These are phyloP conservation scores for Gryon sp. DNA, from an alignment of 1,140 invertebrate species.

Conservation along the genomic window DNA sequence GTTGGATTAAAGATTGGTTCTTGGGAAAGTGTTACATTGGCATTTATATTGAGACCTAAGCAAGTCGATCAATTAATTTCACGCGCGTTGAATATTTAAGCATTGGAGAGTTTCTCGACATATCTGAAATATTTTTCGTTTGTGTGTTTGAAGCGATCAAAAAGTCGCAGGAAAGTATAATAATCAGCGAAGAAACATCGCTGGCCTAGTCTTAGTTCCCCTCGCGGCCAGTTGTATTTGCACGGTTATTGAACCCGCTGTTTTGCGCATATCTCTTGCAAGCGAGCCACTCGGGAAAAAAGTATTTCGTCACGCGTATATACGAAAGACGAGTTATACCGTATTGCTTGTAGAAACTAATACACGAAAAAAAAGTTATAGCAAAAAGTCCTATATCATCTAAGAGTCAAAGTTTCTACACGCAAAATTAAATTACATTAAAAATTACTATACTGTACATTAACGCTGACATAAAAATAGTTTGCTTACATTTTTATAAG, in stretches of 20 bases:
- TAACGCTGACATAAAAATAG: no score
- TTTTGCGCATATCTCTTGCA: slow-evolving; percentile 39
- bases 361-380: no score
- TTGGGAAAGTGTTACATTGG: not conserved
- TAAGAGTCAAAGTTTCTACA: no score
- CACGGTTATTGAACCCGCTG: slow-evolving; percentile 69
- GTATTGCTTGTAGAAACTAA: no score
- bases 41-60: no score
- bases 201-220: slow-evolving; percentile 65
- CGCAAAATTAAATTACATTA: no score
- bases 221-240: slow-evolving; percentile 57
- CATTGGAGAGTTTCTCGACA: not conserved
- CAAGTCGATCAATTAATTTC: not conserved
- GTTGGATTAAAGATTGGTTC: no score
- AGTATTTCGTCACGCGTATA: slow-evolving; percentile 21
- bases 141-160: slow-evolving; percentile 6
- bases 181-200: slow-evolving; percentile 38
- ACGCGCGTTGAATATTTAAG: slow-evolving; percentile 1
- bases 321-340: not conserved
- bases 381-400: no score
- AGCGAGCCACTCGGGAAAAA: slow-evolving; percentile 16
- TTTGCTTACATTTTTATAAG: no score
- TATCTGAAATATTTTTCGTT: slow-evolving; percentile 3
- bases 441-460: no score
- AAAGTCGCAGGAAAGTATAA: slow-evolving; percentile 26